Percentiles rank a stretch among this genome's conserved stretches.
Conservation (phyloP, 2,888 invertebrate species). For the Autographa gamma region DNA sequence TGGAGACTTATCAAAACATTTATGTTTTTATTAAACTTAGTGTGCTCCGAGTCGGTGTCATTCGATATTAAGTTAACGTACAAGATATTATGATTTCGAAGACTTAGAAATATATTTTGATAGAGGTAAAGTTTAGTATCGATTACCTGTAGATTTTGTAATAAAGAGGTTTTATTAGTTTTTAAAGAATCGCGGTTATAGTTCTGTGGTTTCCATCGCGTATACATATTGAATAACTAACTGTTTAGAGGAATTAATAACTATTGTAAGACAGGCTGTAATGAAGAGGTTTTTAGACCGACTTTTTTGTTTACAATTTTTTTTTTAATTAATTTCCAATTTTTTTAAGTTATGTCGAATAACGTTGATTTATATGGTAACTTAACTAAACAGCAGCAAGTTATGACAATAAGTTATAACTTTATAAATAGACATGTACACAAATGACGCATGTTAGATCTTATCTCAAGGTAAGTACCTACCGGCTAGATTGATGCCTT, state of each 20-base stretch:
- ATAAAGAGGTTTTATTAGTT: constrained; percentile 7
- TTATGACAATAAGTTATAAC: constrained; percentile 18
- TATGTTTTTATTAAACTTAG: constrained; percentile 62
- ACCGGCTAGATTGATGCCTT: constrained; percentile 21
- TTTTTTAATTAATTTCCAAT: no score
- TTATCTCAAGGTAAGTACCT: constrained; percentile 27
- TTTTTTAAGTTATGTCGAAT: not conserved
- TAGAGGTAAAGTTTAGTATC: constrained; percentile 43
- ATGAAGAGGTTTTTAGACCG: no score
- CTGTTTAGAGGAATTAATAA: no score
- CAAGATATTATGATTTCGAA: constrained; percentile 28
- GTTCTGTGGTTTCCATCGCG: no score
- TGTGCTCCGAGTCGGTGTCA: constrained; percentile 28
- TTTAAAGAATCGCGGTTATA: not conserved
- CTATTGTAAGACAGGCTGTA: no score
- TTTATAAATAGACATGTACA: constrained; percentile 7
- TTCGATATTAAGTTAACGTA: constrained; percentile 40
- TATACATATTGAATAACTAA: no score
- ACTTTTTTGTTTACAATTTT: no score
- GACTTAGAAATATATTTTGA: constrained; percentile 43
- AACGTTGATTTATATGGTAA: constrained; percentile 15
- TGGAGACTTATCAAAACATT: constrained; percentile 60
- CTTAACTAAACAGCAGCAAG: not conserved
- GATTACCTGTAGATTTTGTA: constrained; percentile 40
- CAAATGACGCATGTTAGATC: constrained; percentile 40